Conservation (phyloP, 30 jellyfish, hydroid and myxozoan species). For the Cassiopea andromeda region DNA sequence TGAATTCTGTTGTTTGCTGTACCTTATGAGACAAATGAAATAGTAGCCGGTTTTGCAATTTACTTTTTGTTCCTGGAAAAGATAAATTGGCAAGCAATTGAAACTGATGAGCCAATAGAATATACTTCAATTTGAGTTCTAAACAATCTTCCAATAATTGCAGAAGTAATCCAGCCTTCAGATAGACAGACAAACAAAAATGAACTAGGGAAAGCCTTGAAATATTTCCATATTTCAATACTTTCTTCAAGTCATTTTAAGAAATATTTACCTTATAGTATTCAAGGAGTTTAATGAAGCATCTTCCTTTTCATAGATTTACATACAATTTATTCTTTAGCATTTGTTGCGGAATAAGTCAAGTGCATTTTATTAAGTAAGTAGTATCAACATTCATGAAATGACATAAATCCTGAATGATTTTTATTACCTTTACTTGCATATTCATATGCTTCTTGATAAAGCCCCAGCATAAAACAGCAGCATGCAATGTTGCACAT, state of each 20-base stretch:
- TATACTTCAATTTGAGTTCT: background rate
- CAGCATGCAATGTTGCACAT: constrained; percentile 92
- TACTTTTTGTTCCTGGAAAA: constrained; percentile 76
- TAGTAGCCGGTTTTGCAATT: constrained; percentile 80
- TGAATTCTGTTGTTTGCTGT: background rate
- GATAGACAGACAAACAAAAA: background rate
- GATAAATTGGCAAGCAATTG: too few relatives aligned
- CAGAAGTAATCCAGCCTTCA: background rate
- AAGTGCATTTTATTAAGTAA: too few relatives aligned
- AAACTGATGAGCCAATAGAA: background rate
- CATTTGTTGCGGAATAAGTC: too few relatives aligned
- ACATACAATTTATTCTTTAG: too few relatives aligned
- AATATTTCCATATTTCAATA: too few relatives aligned
- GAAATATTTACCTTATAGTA: too few relatives aligned
- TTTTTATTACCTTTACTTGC: constrained; percentile 62
- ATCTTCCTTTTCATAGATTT: too few relatives aligned
- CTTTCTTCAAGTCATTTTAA: too few relatives aligned
- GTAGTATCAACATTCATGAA: too few relatives aligned
- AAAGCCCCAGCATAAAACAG: constrained; percentile 94
- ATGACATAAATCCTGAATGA: background rate
- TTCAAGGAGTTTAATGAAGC: too few relatives aligned
- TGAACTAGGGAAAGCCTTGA: background rate
- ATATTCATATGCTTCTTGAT: constrained; percentile 86
- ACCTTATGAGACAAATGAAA: constrained; percentile 98
- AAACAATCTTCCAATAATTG: background rate